Conservation (phyloP, 2,113 vertebrate species). For the Dolichotis patagonum region DNA sequence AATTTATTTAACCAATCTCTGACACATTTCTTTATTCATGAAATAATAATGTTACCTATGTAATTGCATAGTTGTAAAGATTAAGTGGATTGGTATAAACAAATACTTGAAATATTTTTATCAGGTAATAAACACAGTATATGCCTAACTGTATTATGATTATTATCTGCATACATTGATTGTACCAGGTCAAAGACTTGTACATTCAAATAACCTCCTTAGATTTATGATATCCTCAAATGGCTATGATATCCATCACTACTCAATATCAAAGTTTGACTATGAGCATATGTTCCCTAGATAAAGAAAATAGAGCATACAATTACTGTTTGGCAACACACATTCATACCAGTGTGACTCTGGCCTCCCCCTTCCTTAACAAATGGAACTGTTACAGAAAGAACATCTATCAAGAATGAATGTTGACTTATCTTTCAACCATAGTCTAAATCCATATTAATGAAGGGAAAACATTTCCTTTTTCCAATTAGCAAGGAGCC, state of each 20-base stretch:
- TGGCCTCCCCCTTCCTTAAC: not conserved
- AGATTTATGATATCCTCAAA: not conserved
- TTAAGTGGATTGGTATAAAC: not conserved
- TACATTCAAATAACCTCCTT: not conserved
- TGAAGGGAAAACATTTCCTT: slow-evolving; percentile 28
- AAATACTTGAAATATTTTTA: not conserved
- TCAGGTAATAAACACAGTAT: not conserved
- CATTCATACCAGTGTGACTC: not conserved
- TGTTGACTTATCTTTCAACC: slow-evolving; percentile 49
- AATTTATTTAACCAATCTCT: not conserved
- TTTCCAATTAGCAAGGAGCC: slow-evolving; percentile 53
- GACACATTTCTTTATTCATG: not conserved
- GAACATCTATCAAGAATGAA: slow-evolving; percentile 43
- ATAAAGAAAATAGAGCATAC: not conserved
- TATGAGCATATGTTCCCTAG: rapidly evolving
- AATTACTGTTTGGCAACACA: not conserved
- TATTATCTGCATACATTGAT: not conserved
- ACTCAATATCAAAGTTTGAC: not conserved
- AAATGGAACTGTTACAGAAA: slow-evolving; percentile 44
- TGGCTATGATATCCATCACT: not conserved
- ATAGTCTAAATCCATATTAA: slow-evolving; percentile 47
- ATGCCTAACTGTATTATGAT: not conserved
- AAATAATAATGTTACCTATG: not conserved
- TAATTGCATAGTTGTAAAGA: not conserved
- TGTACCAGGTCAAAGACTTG: not conserved